Percentiles rank a stretch among this genome's conserved stretches.
These are phyloP conservation scores for Rhinolophus sinicus DNA, from an alignment of 2,113 vertebrate species.

Conservation along the genomic window DNA sequence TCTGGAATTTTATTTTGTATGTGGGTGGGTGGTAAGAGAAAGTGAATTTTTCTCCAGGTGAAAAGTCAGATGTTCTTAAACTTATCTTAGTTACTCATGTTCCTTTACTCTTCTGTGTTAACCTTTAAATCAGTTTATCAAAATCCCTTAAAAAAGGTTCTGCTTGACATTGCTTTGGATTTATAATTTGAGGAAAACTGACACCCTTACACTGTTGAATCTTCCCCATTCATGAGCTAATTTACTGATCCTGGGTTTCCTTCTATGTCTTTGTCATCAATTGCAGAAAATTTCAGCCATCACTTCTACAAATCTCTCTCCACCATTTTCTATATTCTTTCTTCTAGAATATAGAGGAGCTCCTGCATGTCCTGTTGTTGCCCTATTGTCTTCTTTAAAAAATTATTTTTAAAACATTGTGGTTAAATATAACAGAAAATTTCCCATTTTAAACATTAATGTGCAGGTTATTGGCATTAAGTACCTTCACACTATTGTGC, in stretches of 20 bases:
- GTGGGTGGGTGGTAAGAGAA: neutral
- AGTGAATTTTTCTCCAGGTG: neutral
- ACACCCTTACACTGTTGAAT: neutral
- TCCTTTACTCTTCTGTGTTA: neutral
- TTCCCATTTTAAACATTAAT: neutral
- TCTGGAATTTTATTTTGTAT: neutral
- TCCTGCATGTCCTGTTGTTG: neutral
- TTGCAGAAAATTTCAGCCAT: neutral
- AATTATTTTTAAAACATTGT: neutral
- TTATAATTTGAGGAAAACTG: neutral
- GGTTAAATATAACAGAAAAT: neutral
- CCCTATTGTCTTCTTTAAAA: neutral
- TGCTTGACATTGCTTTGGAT: neutral
- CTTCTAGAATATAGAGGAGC: neutral
- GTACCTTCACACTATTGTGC: neutral
- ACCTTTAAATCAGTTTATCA: neutral
- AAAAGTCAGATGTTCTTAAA: neutral
- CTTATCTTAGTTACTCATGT: neutral
- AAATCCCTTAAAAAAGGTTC: neutral
- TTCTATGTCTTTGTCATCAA: neutral
- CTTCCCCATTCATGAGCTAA: neutral
- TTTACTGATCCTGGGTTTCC: neutral
- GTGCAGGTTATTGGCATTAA: neutral
- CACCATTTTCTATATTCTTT: neutral
- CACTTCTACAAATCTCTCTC: neutral